phyloP scores from a whole-genome alignment of 2,888 invertebrate genomes.

The Caenorhabditis zanzibari region DNA sequence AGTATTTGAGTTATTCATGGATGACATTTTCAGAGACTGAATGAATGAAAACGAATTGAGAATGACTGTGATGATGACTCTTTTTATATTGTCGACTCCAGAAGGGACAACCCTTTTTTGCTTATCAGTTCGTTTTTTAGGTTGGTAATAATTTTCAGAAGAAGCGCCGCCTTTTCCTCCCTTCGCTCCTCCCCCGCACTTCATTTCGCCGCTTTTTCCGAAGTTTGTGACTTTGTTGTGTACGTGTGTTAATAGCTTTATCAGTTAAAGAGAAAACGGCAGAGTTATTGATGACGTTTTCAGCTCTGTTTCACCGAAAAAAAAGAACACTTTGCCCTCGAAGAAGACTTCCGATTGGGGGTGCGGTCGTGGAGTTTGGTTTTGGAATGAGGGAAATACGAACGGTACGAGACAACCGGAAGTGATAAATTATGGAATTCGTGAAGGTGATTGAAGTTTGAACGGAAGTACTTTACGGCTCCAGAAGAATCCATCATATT shows the following conservation, averaged over 20 bases:
- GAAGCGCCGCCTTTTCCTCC: constrained; percentile 34
- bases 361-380: constrained; percentile 53
- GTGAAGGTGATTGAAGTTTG: not conserved
- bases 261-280: constrained; percentile 21
- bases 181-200: constrained; percentile 47
- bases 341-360: constrained; percentile 44
- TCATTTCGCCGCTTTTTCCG: constrained; percentile 50
- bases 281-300: constrained; percentile 19
- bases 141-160: constrained; percentile 31
- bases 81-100: constrained; percentile 31
- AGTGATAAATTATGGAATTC: not conserved
- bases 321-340: constrained; percentile 12
- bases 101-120: constrained; percentile 22
- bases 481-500: not conserved
- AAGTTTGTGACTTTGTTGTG: constrained; percentile 56
- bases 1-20: constrained; percentile 17
- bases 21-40: constrained; percentile 16
- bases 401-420: not conserved
- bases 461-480: not conserved
- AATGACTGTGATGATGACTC: constrained; percentile 9
- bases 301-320: constrained; percentile 6
- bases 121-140: constrained; percentile 46
- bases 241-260: constrained; percentile 21
- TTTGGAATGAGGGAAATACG: not conserved
- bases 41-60: constrained; percentile 10